These are phyloP conservation scores for Anorthoa munda DNA, from an alignment of 2,888 invertebrate genomes.

Conservation along the genomic window DNA sequence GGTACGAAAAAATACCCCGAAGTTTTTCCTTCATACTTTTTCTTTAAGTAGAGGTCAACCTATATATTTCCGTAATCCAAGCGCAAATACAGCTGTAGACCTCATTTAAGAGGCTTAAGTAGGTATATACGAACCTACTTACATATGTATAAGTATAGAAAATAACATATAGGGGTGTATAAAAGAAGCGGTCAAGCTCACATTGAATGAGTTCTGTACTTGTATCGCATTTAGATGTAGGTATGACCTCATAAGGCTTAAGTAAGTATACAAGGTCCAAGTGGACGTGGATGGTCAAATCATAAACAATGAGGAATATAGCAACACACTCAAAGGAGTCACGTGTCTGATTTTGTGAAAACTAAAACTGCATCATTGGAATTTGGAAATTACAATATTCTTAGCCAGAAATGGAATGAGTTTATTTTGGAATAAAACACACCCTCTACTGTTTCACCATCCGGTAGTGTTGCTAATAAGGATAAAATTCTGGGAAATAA, in stretches of 20 bases:
- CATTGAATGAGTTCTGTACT: conserved; percentile 30
- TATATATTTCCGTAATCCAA: conserved; percentile 63
- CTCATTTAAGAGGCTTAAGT: conserved; percentile 63
- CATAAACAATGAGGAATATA: no score
- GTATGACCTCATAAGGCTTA: background rate
- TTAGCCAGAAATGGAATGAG: no score
- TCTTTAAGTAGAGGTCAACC: conserved; percentile 33
- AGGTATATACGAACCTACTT: conserved; percentile 19
- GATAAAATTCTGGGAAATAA: no score
- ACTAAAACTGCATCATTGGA: no score
- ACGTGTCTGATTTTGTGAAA: no score
- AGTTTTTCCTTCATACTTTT: conserved; percentile 39
- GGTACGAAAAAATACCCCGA: conserved; percentile 17
- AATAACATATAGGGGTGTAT: conserved; percentile 5
- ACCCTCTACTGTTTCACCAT: no score
- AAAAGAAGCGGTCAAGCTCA: conserved; percentile 33
- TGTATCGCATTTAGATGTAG: conserved; percentile 14
- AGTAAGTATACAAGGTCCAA: no score
- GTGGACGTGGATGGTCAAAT: no score
- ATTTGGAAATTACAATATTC: no score
- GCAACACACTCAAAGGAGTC: no score
- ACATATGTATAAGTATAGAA: background rate
- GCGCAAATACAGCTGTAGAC: conserved; percentile 65
- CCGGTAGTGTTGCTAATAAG: no score
- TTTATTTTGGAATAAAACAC: no score